Base-by-base conservation (phyloP, 1,140 invertebrate genomes). In the Penaeus japonicus region DNA sequence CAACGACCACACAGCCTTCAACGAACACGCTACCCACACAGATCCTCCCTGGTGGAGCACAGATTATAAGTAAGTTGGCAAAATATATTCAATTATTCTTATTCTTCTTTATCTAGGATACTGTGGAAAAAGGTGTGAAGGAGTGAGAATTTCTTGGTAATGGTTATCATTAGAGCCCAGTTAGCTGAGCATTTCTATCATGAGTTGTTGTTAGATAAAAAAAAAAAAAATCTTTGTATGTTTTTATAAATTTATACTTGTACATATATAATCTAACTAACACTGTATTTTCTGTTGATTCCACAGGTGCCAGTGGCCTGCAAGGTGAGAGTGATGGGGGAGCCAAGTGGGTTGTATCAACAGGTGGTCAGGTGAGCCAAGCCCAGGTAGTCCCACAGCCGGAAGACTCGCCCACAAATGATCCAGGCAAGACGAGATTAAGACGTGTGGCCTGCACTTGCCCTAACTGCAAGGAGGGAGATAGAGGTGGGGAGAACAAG, bases 381-480 rank as follows among this genome's bases (percentile, higher is more conserved):
- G 55, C 86, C 22, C 84, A 82, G 53, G 82, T 90, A 17, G 59
- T 85, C 79, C 59, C 70, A 88, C 70, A 75, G 73, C 83, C 83
- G 20, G 89, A 85, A 22, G 77, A 90, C 39, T 83, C 89, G 22
- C 73, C 91, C 7, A 82, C 81, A n/a, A 73, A 20, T 65, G 89
- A 91, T 89, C 30, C 91, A 87, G 84, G 92, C 59, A 95, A 94
- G 90, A 94, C 94, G 4, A 92, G 96, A 30, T 91, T 96, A 10
- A 93, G 97, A 85, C 93, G 98, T 57, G 97, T 99, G 2, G 98
- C 98, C 15, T 99, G 98, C 92, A 98, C 97, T 0, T 99, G 98
- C 93, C 98, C 98, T 0, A 99, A 99, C 92, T 99, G 98, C 92
- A 95, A 96, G 75, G 97, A 98, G 91, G 96, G 96, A 2, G 97